These are phyloP conservation scores for Pseudomyrmex flavicornis DNA, from an alignment of 1,140 invertebrate genomes.

Conservation along the genomic window DNA sequence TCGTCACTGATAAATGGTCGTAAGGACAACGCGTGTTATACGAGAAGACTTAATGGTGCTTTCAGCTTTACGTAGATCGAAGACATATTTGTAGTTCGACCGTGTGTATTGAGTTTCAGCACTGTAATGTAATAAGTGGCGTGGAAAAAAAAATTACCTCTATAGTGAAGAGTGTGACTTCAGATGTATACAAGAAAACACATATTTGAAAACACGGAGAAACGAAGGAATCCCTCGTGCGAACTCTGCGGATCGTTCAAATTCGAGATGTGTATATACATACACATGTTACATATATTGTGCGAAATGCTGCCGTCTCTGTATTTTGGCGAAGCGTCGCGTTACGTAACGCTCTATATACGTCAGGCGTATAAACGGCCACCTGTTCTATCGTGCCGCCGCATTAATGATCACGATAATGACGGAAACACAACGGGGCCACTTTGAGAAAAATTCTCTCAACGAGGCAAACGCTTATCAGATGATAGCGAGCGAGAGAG, in stretches of 20 bases:
- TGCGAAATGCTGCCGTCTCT: neutral
- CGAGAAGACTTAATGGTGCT: too few species aligned
- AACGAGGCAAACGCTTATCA: neutral
- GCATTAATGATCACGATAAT: neutral
- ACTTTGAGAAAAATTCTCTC: neutral
- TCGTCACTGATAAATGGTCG: neutral
- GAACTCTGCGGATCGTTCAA: neutral
- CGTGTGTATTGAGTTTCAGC: neutral
- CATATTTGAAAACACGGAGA: neutral
- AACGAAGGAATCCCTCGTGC: neutral
- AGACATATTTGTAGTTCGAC: too few species aligned
- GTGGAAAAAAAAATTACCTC: neutral
- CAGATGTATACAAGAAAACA: neutral
- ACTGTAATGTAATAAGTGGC: neutral
- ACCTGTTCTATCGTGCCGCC: constrained; percentile 29
- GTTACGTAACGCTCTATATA: constrained; percentile 46
- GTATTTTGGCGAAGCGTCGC: constrained; percentile 6
- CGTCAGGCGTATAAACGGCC: constrained; percentile 12
- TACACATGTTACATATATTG: too few species aligned
- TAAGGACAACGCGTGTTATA: neutral
- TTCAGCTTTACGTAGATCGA: too few species aligned
- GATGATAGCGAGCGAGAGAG: too few species aligned
- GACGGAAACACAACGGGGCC: neutral
- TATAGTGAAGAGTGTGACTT: neutral
- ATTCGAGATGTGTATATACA: neutral